Evolutionary conservation across 1,140 invertebrate genomes (phyloP).

Genomic region (Drosophila simulans): DNA sequence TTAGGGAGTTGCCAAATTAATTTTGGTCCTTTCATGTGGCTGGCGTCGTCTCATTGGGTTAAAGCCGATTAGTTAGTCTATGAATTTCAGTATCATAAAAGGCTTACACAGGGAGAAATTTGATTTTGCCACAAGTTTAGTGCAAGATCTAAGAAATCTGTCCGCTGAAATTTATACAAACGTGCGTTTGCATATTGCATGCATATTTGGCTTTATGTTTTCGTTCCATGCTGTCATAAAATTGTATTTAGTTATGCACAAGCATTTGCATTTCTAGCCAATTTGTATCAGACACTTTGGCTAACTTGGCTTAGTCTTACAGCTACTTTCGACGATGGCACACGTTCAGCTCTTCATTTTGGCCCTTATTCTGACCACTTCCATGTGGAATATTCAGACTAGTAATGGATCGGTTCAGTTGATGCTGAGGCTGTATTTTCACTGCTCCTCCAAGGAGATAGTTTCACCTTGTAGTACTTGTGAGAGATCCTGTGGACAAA

Average conservation of each 20-base stretch:
- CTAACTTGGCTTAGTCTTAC: neutral
- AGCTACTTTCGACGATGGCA: neutral
- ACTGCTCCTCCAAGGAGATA: neutral
- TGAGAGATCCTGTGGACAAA: neutral
- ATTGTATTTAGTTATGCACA: neutral
- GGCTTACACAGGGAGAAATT: neutral
- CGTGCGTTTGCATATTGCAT: neutral
- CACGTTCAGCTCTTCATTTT: neutral
- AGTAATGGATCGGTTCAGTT: neutral
- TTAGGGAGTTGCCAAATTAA: conserved; percentile 1
- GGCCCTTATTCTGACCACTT: neutral
- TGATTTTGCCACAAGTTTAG: too few relatives aligned
- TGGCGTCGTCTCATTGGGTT: conserved; percentile 7
- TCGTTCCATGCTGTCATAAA: neutral
- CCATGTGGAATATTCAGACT: neutral
- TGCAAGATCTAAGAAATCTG: too few relatives aligned
- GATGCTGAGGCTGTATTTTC: neutral
- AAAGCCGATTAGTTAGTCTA: conserved; percentile 35
- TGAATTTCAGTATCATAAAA: neutral
- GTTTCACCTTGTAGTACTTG: neutral
- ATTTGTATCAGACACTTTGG: too few relatives aligned
- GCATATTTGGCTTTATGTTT: neutral
- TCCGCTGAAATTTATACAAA: neutral
- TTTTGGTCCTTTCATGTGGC: neutral
- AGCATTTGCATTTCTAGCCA: neutral